Evolutionary conservation across 2,797 vertebrate genomes (phyloP), one percentile per base, ranked within the genome.

Genomic region (Poeciliopsis turneri): DNA sequence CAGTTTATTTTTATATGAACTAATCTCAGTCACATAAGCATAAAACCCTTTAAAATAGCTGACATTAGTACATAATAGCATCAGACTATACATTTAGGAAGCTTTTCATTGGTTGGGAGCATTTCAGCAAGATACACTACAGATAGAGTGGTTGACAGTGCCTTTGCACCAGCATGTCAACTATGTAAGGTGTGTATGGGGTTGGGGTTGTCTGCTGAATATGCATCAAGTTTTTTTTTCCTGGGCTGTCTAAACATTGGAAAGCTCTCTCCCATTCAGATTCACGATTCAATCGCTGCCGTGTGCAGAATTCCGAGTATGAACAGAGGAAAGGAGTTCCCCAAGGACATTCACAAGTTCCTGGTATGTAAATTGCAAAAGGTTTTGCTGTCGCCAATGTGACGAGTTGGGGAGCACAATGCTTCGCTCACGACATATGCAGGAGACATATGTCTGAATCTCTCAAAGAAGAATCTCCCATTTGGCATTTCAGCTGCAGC

Each of bases 281-380:
- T 91, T 90, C 91, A 92, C 80, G 86, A 92, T 90, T 87, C 69
- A 30, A 89, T 88, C 77, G 73, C 41, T 74, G 79, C 73, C 53
- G 74, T 86, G 89, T 87, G 89, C 84, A 83, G 76, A 84, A 75
- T 83, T 86, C 80, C 25, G 53, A 88, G 87, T 76, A 79, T 7
- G 75, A 74, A 72, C 51, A 75, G 49, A 55, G 78, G 30, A 77
- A 12, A 55, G 41, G 73, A 59, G 70, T 64, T 89, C 90, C 92
- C 92, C 86, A 82, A 89, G 86, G 93, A 90, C 88, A 73, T 78
- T 86, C 81, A 78, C 83, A 92, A 89, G 88, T 92, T 92, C 90
- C 81, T 90, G 85, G 86, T 91, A 90, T 93, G 92, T 86, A 93
- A 94, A 93, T 92, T 83, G 85, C 20, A 78, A 89, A 80, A 30